A percentile compares a stretch with the other conserved stretches of the same genome.
These are phyloP conservation scores for Ambastaia sidthimunki DNA, from an alignment of 2,797 vertebrate species.

Conservation along the genomic window DNA sequence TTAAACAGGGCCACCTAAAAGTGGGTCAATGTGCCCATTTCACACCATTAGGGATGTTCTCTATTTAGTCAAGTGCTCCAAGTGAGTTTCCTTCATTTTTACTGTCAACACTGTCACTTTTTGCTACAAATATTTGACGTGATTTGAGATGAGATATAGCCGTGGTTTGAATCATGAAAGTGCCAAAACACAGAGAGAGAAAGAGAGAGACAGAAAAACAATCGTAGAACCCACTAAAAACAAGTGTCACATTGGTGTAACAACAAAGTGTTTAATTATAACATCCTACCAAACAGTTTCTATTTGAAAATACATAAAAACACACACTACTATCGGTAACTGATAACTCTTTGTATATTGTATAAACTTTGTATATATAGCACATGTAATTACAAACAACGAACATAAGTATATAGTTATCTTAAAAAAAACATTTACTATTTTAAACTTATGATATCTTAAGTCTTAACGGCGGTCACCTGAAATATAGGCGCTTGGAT, in stretches of 20 bases:
- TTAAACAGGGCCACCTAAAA: slow-evolving; percentile 75
- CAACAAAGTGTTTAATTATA: not conserved
- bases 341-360: too few relatives aligned
- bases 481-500: slow-evolving; percentile 87
- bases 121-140: not conserved
- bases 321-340: not conserved
- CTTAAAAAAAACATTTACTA: not conserved
- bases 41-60: slow-evolving; percentile 39
- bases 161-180: too few relatives aligned
- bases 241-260: not conserved
- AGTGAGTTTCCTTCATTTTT: not conserved
- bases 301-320: not conserved
- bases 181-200: too few relatives aligned
- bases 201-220: too few relatives aligned
- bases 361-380: not conserved
- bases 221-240: not conserved
- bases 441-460: not conserved
- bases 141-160: not conserved
- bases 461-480: slow-evolving; percentile 68
- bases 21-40: slow-evolving; percentile 71
- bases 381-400: not conserved
- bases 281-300: not conserved
- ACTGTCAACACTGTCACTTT: not conserved
- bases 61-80: slow-evolving; percentile 12
- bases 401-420: not conserved